Conservation (phyloP, 2,797 vertebrate genomes). For the Anolis apletophallus region DNA sequence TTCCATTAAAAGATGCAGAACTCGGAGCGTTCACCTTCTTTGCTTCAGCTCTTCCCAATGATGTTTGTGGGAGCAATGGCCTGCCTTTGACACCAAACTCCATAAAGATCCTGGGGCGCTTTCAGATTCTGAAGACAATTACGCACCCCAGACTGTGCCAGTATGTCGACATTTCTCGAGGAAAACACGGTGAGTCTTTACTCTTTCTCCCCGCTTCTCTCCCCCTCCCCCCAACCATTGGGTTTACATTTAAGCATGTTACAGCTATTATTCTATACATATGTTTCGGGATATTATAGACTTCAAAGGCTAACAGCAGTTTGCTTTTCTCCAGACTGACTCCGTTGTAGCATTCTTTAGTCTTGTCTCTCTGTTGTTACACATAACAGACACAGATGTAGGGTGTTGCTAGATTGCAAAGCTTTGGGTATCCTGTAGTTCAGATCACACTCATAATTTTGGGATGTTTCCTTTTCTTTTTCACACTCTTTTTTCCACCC, state of each 20-base stretch:
- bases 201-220: background rate
- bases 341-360: conserved; percentile 13
- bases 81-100: conserved; percentile 98
- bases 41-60: conserved; percentile 96
- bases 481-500: background rate
- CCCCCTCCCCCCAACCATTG: background rate
- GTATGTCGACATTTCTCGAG: conserved; percentile 95
- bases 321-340: background rate
- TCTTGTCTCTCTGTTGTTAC: conserved; percentile 2
- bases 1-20: conserved; percentile 89
- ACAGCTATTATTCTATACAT: background rate
- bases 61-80: conserved; percentile 98
- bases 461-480: conserved; percentile 30
- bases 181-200: conserved; percentile 91
- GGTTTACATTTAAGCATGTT: background rate
- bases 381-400: conserved; percentile 37
- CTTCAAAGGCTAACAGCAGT: conserved; percentile 20
- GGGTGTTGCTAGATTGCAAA: background rate
- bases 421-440: conserved; percentile 17
- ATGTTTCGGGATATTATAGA: background rate
- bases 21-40: conserved; percentile 98
- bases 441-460: conserved; percentile 8
- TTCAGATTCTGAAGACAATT: conserved; percentile 96
- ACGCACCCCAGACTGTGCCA: conserved; percentile 95
- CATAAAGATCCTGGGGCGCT: conserved; percentile 97